Conservation (phyloP, 1,140 invertebrate genomes). For the Lanistes nyassanus region DNA sequence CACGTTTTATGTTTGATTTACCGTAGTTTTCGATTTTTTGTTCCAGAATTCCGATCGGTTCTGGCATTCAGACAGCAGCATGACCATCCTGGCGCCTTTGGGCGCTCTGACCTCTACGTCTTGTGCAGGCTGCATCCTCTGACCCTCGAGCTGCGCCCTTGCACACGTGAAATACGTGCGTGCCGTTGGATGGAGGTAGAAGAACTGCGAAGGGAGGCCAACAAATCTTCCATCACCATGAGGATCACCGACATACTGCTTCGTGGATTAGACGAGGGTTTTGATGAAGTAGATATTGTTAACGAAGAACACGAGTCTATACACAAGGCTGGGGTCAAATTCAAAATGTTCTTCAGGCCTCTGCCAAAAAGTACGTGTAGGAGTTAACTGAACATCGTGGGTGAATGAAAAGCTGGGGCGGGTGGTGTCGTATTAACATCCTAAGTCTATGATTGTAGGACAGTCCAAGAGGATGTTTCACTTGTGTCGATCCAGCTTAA, state of each 20-base stretch:
- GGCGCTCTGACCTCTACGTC: slow-evolving; percentile 87
- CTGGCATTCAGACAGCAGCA: slow-evolving; percentile 79
- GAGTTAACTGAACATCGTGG: no score
- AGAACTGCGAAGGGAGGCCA: slow-evolving; percentile 35
- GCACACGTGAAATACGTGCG: slow-evolving; percentile 79
- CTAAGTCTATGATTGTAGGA: no score
- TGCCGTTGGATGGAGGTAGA: slow-evolving; percentile 79
- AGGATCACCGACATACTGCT: slow-evolving; percentile 44
- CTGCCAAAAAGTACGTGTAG: slow-evolving; percentile 14
- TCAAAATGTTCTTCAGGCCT: slow-evolving; percentile 47
- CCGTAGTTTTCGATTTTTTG: slow-evolving; percentile 15
- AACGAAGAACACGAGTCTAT: slow-evolving; percentile 49
- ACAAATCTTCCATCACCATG: slow-evolving; percentile 43
- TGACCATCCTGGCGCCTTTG: slow-evolving; percentile 74
- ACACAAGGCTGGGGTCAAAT: slow-evolving; percentile 48
- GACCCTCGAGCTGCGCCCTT: slow-evolving; percentile 75
- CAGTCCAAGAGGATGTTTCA: no score
- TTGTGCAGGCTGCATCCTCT: slow-evolving; percentile 78
- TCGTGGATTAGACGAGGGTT: slow-evolving; percentile 50
- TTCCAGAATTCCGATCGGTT: slow-evolving; percentile 77
- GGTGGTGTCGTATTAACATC: no score
- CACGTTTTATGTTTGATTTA: not conserved
- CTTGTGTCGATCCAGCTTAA: no score
- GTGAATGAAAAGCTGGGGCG: no score
- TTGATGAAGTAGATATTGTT: slow-evolving; percentile 53